These are phyloP conservation scores for Drosophila pseudoananassae DNA, from an alignment of 1,140 invertebrate species.

Conservation along the genomic window DNA sequence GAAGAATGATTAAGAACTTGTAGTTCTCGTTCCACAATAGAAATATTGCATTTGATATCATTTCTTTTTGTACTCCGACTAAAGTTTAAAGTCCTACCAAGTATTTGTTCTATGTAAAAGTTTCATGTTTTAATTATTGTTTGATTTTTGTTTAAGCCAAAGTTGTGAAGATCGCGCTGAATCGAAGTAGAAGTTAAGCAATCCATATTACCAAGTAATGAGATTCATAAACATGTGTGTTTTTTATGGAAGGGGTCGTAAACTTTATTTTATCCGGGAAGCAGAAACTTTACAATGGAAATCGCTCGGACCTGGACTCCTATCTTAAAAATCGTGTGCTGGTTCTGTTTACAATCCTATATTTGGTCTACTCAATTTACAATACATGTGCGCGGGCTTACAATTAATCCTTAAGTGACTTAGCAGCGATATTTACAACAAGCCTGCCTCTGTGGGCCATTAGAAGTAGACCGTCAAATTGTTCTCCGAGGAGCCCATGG, in stretches of 20 bases:
- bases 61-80: neutral
- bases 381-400: slow-evolving; percentile 52
- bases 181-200: slow-evolving; percentile 62
- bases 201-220: slow-evolving; percentile 43
- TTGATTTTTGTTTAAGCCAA: slow-evolving; percentile 58
- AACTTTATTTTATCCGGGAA: slow-evolving; percentile 60
- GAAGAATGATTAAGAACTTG: neutral
- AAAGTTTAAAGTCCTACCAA: slow-evolving; percentile 5
- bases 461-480: slow-evolving; percentile 83
- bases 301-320: slow-evolving; percentile 46
- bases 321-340: slow-evolving; percentile 32
- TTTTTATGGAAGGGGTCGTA: slow-evolving; percentile 31
- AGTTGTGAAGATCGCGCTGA: slow-evolving; percentile 68
- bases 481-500: slow-evolving; percentile 83
- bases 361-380: slow-evolving; percentile 81
- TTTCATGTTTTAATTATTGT: slow-evolving; percentile 16
- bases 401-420: slow-evolving; percentile 56
- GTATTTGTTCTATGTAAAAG: slow-evolving; percentile 2
- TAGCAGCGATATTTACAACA: slow-evolving; percentile 68
- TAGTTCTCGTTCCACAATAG: slow-evolving; percentile 1
- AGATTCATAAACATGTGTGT: slow-evolving; percentile 32
- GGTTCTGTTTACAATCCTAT: slow-evolving; percentile 74
- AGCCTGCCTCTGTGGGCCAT: slow-evolving; percentile 7
- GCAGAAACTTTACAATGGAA: slow-evolving; percentile 78
- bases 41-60: slow-evolving; percentile 18